Percentiles rank a stretch among this genome's conserved stretches.
Evolutionary conservation across 2,797 vertebrate species (phyloP).

Genomic region (Orestias chungarensis): DNA sequence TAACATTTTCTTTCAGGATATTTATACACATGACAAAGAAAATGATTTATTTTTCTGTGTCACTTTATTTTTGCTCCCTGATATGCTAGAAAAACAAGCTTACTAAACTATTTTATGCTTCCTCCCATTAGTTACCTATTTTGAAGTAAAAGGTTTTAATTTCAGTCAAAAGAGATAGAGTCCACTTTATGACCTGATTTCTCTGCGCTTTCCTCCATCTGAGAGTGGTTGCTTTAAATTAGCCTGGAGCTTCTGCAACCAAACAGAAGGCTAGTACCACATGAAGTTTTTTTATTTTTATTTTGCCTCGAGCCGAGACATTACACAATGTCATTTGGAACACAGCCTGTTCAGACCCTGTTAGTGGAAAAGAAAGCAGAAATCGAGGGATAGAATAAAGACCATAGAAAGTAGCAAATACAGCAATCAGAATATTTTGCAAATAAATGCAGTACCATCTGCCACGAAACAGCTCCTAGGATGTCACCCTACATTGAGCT

Average conservation of each 20-base stretch:
- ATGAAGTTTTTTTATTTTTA: slow-evolving; percentile 64
- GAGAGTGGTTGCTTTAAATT: slow-evolving; percentile 43
- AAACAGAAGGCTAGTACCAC: slow-evolving; percentile 77
- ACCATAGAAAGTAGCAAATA: slow-evolving; percentile 50
- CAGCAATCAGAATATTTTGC: slow-evolving; percentile 78
- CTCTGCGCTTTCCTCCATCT: slow-evolving; percentile 47
- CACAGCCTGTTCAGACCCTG: slow-evolving; percentile 59
- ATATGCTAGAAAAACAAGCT: neutral
- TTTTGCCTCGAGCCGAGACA: slow-evolving; percentile 73
- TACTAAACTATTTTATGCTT: slow-evolving; percentile 9
- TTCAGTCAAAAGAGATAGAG: slow-evolving; percentile 25
- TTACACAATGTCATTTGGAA: slow-evolving; percentile 73
- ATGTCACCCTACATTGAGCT: slow-evolving; percentile 77
- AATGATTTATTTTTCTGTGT: neutral
- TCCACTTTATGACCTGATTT: slow-evolving; percentile 68
- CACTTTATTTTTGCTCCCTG: neutral
- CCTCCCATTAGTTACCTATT: slow-evolving; percentile 30
- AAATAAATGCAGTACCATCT: slow-evolving; percentile 80
- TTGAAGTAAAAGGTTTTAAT: slow-evolving; percentile 18
- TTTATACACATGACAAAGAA: neutral
- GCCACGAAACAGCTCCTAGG: slow-evolving; percentile 64
- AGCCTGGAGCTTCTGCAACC: slow-evolving; percentile 61
- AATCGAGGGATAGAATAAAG: slow-evolving; percentile 47
- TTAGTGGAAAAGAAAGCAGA: slow-evolving; percentile 44
- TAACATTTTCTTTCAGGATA: neutral